Conservation (phyloP, 2,797 vertebrate genomes). For the Halcyon chelicuti region DNA sequence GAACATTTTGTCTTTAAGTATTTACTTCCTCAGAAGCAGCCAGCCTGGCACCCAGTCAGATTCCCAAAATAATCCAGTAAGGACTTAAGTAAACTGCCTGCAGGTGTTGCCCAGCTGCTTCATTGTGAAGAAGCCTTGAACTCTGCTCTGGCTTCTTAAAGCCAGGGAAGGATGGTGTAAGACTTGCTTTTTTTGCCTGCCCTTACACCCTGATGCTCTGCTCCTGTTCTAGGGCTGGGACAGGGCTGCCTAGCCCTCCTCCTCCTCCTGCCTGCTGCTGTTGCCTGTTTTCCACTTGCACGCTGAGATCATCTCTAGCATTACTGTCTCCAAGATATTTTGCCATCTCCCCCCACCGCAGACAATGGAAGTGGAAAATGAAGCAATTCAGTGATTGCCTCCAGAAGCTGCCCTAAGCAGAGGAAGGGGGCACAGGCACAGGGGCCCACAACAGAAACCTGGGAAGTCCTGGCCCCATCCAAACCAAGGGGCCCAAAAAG, state of each 20-base stretch:
- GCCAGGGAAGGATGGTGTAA: background rate
- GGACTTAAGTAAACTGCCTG: slow-evolving; percentile 13
- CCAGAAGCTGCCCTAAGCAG: background rate
- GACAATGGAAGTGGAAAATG: slow-evolving; percentile 26
- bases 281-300: background rate
- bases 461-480: background rate
- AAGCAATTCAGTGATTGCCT: background rate
- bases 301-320: background rate
- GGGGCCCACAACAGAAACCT: background rate
- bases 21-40: slow-evolving; percentile 39
- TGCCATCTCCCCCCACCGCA: background rate
- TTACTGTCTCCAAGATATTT: background rate
- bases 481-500: background rate
- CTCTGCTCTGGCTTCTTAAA: background rate
- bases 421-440: background rate
- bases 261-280: background rate
- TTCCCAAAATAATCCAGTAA: slow-evolving; percentile 33
- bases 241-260: background rate
- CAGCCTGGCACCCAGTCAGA: slow-evolving; percentile 38
- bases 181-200: background rate
- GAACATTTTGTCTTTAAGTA: slow-evolving; percentile 39
- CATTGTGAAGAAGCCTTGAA: background rate
- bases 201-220: background rate
- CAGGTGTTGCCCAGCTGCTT: slow-evolving; percentile 43
- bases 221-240: background rate